phyloP scores from a whole-genome alignment of 2,888 invertebrate species.

The Nipponacmea schrenckii region DNA sequence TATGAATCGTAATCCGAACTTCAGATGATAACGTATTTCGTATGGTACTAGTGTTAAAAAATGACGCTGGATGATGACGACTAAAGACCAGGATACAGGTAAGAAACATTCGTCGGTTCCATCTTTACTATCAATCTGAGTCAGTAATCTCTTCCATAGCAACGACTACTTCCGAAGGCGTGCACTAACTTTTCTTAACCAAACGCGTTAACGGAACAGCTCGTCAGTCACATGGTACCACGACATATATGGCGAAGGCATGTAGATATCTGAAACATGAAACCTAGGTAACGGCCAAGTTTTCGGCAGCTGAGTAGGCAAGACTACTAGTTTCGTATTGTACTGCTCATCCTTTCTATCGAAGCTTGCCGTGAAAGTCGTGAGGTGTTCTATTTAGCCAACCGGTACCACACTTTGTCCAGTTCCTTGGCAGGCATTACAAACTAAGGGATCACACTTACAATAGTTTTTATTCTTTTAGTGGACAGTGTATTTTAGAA shows the following conservation, averaged over 20 bases:
- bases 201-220: neutral
- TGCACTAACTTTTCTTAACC: neutral
- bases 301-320: slow-evolving; percentile 7
- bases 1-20: no score
- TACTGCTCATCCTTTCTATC: slow-evolving; percentile 1
- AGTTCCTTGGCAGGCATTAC: neutral
- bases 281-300: slow-evolving; percentile 7
- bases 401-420: neutral
- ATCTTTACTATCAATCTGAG: neutral
- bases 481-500: neutral
- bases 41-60: no score
- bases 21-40: no score
- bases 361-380: slow-evolving; percentile 4
- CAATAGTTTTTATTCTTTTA: neutral
- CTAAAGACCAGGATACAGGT: no score
- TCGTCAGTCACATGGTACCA: slow-evolving; percentile 1
- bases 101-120: neutral
- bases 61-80: no score
- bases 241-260: slow-evolving; percentile 50
- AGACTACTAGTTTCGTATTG: neutral
- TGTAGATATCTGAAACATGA: slow-evolving; percentile 37
- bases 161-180: slow-evolving; percentile 6
- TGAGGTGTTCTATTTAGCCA: neutral
- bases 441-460: neutral
- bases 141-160: neutral